Conservation (phyloP, 1,140 invertebrate genomes). For the Choristoneura fumiferana region DNA sequence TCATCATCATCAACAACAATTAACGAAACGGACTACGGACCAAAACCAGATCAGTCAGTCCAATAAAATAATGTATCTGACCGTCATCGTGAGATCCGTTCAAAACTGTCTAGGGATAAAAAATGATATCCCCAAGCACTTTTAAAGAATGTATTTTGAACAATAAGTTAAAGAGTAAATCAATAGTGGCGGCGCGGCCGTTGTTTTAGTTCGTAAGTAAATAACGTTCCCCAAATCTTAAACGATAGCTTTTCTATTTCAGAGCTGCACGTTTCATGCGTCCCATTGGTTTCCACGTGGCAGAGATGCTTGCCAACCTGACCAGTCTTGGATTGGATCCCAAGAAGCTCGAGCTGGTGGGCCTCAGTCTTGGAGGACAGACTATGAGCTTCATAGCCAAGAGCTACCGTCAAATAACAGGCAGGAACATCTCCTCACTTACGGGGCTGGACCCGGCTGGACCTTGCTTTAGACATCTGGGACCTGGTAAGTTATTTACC, state of each 20-base stretch:
- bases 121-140: too few relatives aligned
- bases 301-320: constrained; percentile 49
- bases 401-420: constrained; percentile 50
- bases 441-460: constrained; percentile 62
- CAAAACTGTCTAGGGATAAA: too few relatives aligned
- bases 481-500: constrained; percentile 23
- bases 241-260: constrained; percentile 26
- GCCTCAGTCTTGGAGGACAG: constrained; percentile 59
- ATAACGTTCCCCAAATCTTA: not conserved
- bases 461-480: constrained; percentile 58
- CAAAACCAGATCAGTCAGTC: too few relatives aligned
- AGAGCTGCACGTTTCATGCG: constrained; percentile 52
- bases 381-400: constrained; percentile 59
- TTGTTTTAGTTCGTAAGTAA: not conserved
- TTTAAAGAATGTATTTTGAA: not conserved
- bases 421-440: constrained; percentile 53
- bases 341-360: constrained; percentile 51
- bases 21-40: too few relatives aligned
- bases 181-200: too few relatives aligned
- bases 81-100: too few relatives aligned
- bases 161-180: not conserved
- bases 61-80: too few relatives aligned
- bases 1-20: too few relatives aligned
- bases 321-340: constrained; percentile 46
- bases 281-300: constrained; percentile 45